Conservation (phyloP, 2,113 vertebrate species). For the Ictalurus punctatus region DNA sequence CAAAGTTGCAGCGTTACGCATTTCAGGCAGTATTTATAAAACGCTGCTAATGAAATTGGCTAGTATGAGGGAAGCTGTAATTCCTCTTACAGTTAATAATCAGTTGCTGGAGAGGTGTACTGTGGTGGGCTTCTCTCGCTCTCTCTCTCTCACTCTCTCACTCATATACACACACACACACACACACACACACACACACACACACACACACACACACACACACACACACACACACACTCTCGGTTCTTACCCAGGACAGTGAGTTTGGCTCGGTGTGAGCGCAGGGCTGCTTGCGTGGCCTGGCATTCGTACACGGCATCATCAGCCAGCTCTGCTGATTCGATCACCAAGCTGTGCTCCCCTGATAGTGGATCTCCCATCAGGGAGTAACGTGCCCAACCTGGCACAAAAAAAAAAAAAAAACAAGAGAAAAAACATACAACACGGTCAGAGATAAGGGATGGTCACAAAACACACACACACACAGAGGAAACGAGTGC, state of each 20-base stretch:
- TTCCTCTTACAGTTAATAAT: slow-evolving; percentile 48
- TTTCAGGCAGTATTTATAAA: slow-evolving; percentile 51
- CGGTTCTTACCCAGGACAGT: slow-evolving; percentile 81
- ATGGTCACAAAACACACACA: not conserved
- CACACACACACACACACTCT: slow-evolving; percentile 5
- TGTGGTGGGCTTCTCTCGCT: not conserved
- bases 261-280: slow-evolving; percentile 83
- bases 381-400: slow-evolving; percentile 88
- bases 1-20: slow-evolving; percentile 51
- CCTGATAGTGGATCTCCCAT: slow-evolving; percentile 79
- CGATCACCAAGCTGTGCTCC: slow-evolving; percentile 87
- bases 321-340: slow-evolving; percentile 81
- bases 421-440: slow-evolving; percentile 58
- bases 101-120: slow-evolving; percentile 17
- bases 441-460: slow-evolving; percentile 31
- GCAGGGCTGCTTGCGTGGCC: slow-evolving; percentile 84
- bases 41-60: slow-evolving; percentile 52
- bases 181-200: too few relatives aligned
- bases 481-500: not conserved
- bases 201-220: slow-evolving; percentile 35
- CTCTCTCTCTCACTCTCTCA: slow-evolving; percentile 3
- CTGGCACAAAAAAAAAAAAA: slow-evolving; percentile 67
- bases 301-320: slow-evolving; percentile 89
- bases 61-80: slow-evolving; percentile 36
- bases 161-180: not conserved